Conservation (phyloP, 2,888 invertebrate species). For the Leptopilina myrica region DNA sequence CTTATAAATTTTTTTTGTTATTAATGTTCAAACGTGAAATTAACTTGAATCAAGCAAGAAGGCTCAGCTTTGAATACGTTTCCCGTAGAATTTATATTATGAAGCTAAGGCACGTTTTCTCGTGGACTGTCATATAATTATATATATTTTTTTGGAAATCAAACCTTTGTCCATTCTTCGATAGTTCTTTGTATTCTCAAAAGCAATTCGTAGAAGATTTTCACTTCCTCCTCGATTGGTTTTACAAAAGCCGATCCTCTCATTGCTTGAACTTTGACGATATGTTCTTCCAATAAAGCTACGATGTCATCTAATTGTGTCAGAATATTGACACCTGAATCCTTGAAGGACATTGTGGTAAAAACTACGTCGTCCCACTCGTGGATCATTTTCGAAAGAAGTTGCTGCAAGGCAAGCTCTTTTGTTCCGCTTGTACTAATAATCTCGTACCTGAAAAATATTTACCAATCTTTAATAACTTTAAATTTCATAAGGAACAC, state of each 20-base stretch:
- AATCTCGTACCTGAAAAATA: conserved; percentile 80
- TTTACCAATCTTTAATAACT: neutral
- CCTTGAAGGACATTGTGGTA: conserved; percentile 84
- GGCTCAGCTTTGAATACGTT: no score
- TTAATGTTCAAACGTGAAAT: no score
- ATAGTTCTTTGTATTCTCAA: conserved; percentile 84
- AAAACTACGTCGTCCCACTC: conserved; percentile 89
- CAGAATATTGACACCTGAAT: conserved; percentile 85
- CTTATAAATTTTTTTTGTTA: no score
- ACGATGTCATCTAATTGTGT: conserved; percentile 88
- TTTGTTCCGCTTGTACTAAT: conserved; percentile 91
- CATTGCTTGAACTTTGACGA: conserved; percentile 90
- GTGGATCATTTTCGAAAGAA: conserved; percentile 86
- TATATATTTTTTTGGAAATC: neutral
- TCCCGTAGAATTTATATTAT: no score
- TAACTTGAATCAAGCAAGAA: no score
- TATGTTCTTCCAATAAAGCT: conserved; percentile 88
- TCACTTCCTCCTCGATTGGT: conserved; percentile 85
- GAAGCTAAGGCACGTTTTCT: no score
- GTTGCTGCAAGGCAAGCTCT: conserved; percentile 85
- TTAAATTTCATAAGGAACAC: no score
- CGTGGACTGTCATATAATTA: no score
- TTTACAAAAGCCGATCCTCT: conserved; percentile 91
- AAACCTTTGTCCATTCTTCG: conserved; percentile 87
- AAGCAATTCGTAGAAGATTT: conserved; percentile 87